Percentiles rank a stretch among this genome's conserved stretches.
Evolutionary conservation across 2,888 invertebrate genomes (phyloP).

Genomic region (Rutpela maculata): DNA sequence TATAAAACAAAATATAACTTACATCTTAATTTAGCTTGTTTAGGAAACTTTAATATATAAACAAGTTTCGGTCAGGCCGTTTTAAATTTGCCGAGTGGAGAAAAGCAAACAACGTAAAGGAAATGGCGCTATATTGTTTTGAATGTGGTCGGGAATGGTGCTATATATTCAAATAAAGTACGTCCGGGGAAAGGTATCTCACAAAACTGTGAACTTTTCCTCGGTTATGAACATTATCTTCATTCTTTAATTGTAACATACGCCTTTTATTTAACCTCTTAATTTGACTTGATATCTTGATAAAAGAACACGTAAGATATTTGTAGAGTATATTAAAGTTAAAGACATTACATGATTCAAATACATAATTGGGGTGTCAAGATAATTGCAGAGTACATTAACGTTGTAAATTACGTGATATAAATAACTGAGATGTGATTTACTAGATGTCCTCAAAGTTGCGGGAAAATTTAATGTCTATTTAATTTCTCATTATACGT

Average conservation of each 20-base stretch:
- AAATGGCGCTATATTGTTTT: constrained; percentile 54
- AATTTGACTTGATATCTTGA: background rate
- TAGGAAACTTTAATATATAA: constrained; percentile 26
- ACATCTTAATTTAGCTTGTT: constrained; percentile 32
- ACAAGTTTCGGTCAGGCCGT: constrained; percentile 8
- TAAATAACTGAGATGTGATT: too few relatives aligned
- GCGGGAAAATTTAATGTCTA: too few relatives aligned
- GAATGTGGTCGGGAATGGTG: constrained; percentile 48
- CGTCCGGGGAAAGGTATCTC: constrained; percentile 51
- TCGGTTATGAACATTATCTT: constrained; percentile 30
- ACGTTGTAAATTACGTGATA: too few relatives aligned
- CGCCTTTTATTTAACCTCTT: constrained; percentile 4
- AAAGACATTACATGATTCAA: background rate
- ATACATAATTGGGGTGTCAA: too few relatives aligned
- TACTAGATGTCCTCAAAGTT: too few relatives aligned
- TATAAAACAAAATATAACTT: constrained; percentile 3
- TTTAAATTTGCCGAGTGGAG: constrained; percentile 32
- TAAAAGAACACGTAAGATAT: background rate
- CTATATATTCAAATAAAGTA: constrained; percentile 55
- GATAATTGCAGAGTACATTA: too few relatives aligned
- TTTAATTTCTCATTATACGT: too few relatives aligned
- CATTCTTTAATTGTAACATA: constrained; percentile 28
- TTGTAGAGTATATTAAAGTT: background rate
- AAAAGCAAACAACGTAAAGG: constrained; percentile 49
- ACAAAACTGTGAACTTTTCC: constrained; percentile 47